Evolutionary conservation across 2,888 invertebrate species (phyloP).

Genomic region (Machimus atricapillus): DNA sequence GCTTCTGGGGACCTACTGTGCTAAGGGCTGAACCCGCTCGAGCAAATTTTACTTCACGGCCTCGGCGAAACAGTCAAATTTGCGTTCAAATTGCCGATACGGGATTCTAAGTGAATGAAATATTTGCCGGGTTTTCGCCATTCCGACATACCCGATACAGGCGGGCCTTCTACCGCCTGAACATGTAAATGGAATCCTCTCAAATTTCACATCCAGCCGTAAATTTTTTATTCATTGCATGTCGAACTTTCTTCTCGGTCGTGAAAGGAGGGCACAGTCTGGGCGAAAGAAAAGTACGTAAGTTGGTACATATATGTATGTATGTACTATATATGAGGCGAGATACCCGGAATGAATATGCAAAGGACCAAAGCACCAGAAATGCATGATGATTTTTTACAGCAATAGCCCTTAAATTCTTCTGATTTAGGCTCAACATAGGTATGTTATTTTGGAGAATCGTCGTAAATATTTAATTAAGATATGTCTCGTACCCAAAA

Average conservation of each 20-base stretch:
- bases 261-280: slow-evolving; percentile 4
- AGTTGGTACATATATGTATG: not conserved
- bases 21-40: slow-evolving; percentile 15
- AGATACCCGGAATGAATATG: slow-evolving; percentile 1
- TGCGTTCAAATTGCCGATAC: slow-evolving; percentile 41
- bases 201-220: slow-evolving; percentile 27
- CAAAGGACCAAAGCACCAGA: not conserved
- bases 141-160: slow-evolving; percentile 8
- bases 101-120: slow-evolving; percentile 41
- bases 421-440: not conserved
- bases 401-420: not conserved
- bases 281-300: not conserved
- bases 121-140: slow-evolving; percentile 36
- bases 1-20: slow-evolving; percentile 4
- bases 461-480: not conserved
- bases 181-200: slow-evolving; percentile 21
- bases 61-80: slow-evolving; percentile 29
- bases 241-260: slow-evolving; percentile 24
- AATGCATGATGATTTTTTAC: slow-evolving; percentile 5
- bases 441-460: not conserved
- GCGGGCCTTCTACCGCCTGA: not conserved
- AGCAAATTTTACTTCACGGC: slow-evolving; percentile 18
- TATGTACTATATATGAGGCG: not conserved
- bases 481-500: not conserved
- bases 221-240: slow-evolving; percentile 41